Conservation (phyloP, 2,888 invertebrate species). For the Galeopsomyia nigrocyanea region DNA sequence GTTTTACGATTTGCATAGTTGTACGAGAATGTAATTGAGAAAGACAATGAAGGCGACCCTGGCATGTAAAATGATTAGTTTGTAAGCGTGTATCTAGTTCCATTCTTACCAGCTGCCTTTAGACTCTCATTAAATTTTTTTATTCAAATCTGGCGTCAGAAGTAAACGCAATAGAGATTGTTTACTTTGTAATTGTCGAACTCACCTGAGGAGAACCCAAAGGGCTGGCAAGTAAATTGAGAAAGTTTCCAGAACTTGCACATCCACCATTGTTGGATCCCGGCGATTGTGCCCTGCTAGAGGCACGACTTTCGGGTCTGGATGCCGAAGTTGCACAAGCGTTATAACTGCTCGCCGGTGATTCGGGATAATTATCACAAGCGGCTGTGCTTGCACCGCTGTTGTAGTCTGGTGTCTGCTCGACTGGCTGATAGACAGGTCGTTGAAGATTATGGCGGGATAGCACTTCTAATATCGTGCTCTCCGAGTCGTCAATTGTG, state of each 20-base stretch:
- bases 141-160: no score
- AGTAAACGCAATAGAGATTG: no score
- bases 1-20: no score
- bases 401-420: constrained; percentile 48
- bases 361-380: constrained; percentile 56
- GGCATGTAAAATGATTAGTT: no score
- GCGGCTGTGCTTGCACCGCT: constrained; percentile 44
- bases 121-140: no score
- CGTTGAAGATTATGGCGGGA: constrained; percentile 50
- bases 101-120: no score
- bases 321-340: constrained; percentile 48
- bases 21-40: no score
- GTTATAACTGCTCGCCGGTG: constrained; percentile 52
- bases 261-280: constrained; percentile 39
- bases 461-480: constrained; percentile 53
- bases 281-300: constrained; percentile 56
- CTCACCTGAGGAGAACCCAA: constrained; percentile 53
- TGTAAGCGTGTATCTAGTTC: no score
- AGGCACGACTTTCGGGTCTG: constrained; percentile 53
- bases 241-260: constrained; percentile 46
- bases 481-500: constrained; percentile 43
- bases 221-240: constrained; percentile 52
- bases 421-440: constrained; percentile 44
- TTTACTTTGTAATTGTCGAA: no score
- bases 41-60: no score